Percentiles rank a stretch among this genome's conserved stretches.
These are phyloP conservation scores for Caenorhabditis parvicauda DNA, from an alignment of 2,888 invertebrate genomes.

Conservation along the genomic window DNA sequence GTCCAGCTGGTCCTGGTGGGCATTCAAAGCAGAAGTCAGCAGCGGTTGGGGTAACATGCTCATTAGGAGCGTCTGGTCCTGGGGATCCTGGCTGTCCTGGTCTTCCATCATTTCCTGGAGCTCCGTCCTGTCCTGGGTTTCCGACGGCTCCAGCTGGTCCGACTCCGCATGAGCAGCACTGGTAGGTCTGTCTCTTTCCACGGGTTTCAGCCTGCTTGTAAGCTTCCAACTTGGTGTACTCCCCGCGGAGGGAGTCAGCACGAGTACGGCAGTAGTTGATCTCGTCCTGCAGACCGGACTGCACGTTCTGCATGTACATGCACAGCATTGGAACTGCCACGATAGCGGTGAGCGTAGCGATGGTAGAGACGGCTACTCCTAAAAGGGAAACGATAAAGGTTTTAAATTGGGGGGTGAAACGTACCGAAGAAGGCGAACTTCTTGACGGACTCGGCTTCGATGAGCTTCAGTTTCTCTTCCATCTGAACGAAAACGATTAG, in stretches of 20 bases:
- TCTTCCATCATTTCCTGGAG: conserved; percentile 24
- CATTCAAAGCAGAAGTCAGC: conserved; percentile 51
- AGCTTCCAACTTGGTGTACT: conserved; percentile 34
- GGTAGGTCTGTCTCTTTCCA: conserved; percentile 19
- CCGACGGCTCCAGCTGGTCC: conserved; percentile 35
- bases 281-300: conserved; percentile 47
- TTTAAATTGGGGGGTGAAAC: not conserved
- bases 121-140: conserved; percentile 31
- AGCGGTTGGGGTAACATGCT: conserved; percentile 19
- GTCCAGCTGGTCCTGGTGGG: conserved; percentile 47
- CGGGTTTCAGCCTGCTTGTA: conserved; percentile 14
- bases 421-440: conserved; percentile 45
- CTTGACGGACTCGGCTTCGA: conserved; percentile 39
- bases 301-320: conserved; percentile 55
- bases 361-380: conserved; percentile 22
- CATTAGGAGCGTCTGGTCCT: conserved; percentile 25
- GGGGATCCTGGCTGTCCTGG: conserved; percentile 37
- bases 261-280: conserved; percentile 52
- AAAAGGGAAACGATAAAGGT: not conserved
- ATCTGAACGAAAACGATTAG: too few species aligned
- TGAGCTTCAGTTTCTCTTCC: conserved; percentile 27
- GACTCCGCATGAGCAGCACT: conserved; percentile 43
- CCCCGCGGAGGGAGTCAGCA: conserved; percentile 43
- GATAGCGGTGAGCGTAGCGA: conserved; percentile 50
- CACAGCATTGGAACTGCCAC: conserved; percentile 51